phyloP scores from a whole-genome alignment of 2,113 vertebrate species.

The Poicephalus gulielmi region DNA sequence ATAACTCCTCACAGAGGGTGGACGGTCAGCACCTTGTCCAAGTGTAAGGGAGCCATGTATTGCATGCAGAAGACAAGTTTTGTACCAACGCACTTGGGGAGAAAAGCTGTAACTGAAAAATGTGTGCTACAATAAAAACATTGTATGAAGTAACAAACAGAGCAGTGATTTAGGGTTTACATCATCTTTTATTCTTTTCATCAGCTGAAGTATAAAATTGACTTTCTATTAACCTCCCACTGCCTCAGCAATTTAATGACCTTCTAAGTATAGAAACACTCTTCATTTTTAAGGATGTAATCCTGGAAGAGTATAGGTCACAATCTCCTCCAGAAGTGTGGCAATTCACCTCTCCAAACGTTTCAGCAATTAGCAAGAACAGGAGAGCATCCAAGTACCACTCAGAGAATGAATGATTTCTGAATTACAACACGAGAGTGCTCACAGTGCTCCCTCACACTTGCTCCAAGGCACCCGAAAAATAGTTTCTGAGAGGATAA shows the following conservation, averaged over 20 bases:
- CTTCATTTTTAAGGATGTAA: not conserved
- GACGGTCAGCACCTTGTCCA: not conserved
- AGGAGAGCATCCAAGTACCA: not conserved
- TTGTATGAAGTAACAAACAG: not conserved
- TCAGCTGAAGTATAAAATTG: not conserved
- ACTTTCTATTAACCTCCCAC: not conserved
- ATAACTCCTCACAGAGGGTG: not conserved
- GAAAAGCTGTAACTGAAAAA: not conserved
- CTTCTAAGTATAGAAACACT: not conserved
- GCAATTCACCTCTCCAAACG: not conserved
- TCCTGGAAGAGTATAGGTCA: not conserved
- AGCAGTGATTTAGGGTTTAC: not conserved
- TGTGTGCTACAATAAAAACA: not conserved
- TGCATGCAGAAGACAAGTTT: not conserved
- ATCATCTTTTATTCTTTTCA: constrained; percentile 2
- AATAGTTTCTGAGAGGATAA: not conserved
- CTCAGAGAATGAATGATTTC: not conserved
- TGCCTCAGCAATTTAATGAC: not conserved
- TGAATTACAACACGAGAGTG: not conserved
- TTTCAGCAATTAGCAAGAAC: not conserved
- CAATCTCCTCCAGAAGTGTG: not conserved
- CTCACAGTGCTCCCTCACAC: not conserved
- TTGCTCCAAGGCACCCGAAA: not conserved
- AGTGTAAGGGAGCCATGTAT: not conserved
- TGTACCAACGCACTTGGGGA: not conserved